Conservation (phyloP, 1,140 invertebrate species). For the Thaumatotibia leucotreta region DNA sequence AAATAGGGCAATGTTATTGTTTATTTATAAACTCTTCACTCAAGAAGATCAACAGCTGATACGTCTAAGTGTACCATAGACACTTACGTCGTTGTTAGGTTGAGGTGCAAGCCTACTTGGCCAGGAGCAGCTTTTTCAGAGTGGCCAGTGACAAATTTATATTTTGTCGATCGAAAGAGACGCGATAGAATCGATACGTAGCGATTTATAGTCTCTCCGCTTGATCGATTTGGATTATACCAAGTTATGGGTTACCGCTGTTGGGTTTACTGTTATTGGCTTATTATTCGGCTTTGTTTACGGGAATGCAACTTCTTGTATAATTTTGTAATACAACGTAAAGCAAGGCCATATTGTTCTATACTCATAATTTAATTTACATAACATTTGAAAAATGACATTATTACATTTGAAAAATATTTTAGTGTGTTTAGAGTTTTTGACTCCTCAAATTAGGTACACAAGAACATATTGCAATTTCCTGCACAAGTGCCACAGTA, state of each 20-base stretch:
- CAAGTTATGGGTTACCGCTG: conserved; percentile 36
- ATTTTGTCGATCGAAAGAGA: conserved; percentile 60
- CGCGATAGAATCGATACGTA: conserved; percentile 64
- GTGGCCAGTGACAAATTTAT: conserved; percentile 70
- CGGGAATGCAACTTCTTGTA: background rate
- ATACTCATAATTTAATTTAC: no score
- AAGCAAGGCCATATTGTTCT: background rate
- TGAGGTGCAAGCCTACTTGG: conserved; percentile 4
- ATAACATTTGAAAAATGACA: no score
- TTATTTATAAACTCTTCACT: conserved; percentile 61
- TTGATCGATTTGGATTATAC: conserved; percentile 67
- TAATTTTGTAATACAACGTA: background rate
- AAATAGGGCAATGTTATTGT: conserved; percentile 64
- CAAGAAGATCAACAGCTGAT: background rate
- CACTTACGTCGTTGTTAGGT: background rate
- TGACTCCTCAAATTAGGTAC: background rate
- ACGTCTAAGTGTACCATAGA: background rate
- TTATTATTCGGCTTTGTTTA: conserved; percentile 42
- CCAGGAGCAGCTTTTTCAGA: conserved; percentile 52
- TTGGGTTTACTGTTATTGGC: conserved; percentile 38
- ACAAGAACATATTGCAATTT: background rate
- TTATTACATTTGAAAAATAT: no score
- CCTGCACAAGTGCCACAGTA: background rate
- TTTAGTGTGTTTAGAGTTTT: no score
- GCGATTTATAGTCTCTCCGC: conserved; percentile 59